These are phyloP conservation scores for Siphamia tubifer DNA, from an alignment of 2,113 vertebrate genomes.

Conservation along the genomic window DNA sequence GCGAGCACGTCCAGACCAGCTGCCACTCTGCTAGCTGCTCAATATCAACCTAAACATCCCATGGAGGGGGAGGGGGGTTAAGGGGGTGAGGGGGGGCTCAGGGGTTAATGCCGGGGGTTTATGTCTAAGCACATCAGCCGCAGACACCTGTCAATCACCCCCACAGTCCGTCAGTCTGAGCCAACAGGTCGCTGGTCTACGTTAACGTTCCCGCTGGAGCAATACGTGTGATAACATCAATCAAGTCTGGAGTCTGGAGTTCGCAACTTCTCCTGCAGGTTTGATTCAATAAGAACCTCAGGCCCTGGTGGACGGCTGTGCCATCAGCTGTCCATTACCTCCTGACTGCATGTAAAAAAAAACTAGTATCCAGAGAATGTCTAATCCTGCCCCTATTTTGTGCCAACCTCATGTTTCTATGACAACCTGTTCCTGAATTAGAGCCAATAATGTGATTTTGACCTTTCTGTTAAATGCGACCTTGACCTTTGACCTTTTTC, in stretches of 20 bases:
- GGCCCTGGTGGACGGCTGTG: constrained; percentile 39
- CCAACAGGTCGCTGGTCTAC: constrained; percentile 32
- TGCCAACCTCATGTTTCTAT: no score
- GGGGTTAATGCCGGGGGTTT: constrained; percentile 30
- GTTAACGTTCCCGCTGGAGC: constrained; percentile 36
- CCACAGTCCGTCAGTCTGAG: constrained; percentile 9
- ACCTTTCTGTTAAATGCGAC: no score
- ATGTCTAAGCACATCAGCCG: constrained; percentile 50
- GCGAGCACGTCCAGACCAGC: constrained; percentile 35
- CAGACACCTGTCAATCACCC: constrained; percentile 62
- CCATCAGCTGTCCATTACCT: constrained; percentile 33
- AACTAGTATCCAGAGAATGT: no score
- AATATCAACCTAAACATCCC: constrained; percentile 61
- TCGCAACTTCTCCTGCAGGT: constrained; percentile 24
- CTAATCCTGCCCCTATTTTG: no score
- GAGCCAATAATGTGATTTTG: no score
- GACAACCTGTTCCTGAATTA: no score
- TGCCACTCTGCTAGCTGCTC: constrained; percentile 45
- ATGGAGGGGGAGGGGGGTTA: not conserved
- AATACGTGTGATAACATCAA: constrained; percentile 43
- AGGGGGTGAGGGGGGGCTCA: not conserved
- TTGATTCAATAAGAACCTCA: constrained; percentile 28
- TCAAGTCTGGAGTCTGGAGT: constrained; percentile 33
- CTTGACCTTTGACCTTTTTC: no score
- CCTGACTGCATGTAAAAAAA: no score